These are phyloP conservation scores for Melikaiella ostensackeni DNA, from an alignment of 2,888 invertebrate species.

Conservation along the genomic window DNA sequence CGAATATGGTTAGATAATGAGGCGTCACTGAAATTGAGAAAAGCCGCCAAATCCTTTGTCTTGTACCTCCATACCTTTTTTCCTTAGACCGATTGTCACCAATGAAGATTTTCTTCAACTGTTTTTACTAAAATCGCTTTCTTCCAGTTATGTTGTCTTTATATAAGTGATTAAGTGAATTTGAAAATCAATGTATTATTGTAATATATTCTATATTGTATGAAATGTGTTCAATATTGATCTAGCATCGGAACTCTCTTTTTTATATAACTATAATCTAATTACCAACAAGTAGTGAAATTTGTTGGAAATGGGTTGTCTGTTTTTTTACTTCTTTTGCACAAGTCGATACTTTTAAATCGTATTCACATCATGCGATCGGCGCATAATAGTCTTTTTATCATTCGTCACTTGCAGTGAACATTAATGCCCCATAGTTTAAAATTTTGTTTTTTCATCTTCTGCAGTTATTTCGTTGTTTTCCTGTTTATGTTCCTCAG, in stretches of 20 bases:
- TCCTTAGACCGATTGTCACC: not conserved
- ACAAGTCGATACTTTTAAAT: not conserved
- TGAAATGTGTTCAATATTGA: no score
- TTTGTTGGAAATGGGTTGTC: no score
- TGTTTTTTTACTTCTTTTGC: no score
- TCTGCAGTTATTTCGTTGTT: not conserved
- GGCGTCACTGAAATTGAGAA: not conserved
- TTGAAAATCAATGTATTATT: no score
- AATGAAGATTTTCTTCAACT: not conserved
- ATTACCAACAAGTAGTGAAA: no score
- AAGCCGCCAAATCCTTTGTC: not conserved
- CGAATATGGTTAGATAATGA: constrained; percentile 2
- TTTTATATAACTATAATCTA: no score
- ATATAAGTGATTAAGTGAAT: no score
- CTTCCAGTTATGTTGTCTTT: no score
- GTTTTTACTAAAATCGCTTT: no score
- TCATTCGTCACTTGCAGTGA: not conserved
- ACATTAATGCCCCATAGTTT: not conserved
- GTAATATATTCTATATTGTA: no score
- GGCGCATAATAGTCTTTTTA: constrained; percentile 10
- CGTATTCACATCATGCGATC: not conserved
- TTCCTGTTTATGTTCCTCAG: not conserved
- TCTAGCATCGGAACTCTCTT: no score
- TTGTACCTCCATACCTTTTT: not conserved
- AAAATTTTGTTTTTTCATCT: not conserved